These are phyloP conservation scores for Deilephila porcellus DNA, from an alignment of 2,888 invertebrate genomes.

Conservation along the genomic window DNA sequence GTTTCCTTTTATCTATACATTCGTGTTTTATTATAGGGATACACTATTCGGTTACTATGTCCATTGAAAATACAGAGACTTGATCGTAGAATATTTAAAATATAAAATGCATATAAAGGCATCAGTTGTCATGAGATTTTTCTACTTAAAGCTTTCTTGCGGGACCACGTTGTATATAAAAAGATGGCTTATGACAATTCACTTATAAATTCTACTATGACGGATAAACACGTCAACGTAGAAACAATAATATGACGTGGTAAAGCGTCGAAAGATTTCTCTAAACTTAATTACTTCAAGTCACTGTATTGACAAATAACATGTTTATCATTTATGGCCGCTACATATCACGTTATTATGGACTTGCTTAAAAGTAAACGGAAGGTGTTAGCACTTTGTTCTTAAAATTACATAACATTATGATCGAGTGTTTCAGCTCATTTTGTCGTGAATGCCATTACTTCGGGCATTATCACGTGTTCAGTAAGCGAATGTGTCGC, in stretches of 20 bases:
- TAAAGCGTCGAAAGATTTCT: background rate
- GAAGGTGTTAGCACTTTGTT: constrained; percentile 21
- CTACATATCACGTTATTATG: constrained; percentile 71
- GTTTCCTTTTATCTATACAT: constrained; percentile 44
- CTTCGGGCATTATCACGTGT: background rate
- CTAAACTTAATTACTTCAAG: constrained; percentile 26
- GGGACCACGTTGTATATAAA: background rate
- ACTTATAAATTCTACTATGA: background rate
- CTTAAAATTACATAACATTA: constrained; percentile 26
- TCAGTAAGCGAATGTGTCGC: constrained; percentile 11
- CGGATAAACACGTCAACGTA: background rate
- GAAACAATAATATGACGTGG: background rate
- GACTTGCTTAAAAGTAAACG: constrained; percentile 56
- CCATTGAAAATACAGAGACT: constrained; percentile 22
- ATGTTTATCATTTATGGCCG: constrained; percentile 65
- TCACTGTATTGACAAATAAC: constrained; percentile 45
- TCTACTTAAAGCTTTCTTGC: background rate
- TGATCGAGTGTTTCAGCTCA: constrained; percentile 2
- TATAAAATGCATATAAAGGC: constrained; percentile 22
- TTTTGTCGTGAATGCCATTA: background rate
- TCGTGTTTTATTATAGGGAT: constrained; percentile 28
- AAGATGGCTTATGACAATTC: background rate
- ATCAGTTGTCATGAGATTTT: constrained; percentile 1
- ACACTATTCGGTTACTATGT: constrained; percentile 14
- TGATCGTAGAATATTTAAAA: background rate